Percentiles rank a stretch among this genome's conserved stretches.
These are phyloP conservation scores for Drosophila merina DNA, from an alignment of 2,888 invertebrate species.

Conservation along the genomic window DNA sequence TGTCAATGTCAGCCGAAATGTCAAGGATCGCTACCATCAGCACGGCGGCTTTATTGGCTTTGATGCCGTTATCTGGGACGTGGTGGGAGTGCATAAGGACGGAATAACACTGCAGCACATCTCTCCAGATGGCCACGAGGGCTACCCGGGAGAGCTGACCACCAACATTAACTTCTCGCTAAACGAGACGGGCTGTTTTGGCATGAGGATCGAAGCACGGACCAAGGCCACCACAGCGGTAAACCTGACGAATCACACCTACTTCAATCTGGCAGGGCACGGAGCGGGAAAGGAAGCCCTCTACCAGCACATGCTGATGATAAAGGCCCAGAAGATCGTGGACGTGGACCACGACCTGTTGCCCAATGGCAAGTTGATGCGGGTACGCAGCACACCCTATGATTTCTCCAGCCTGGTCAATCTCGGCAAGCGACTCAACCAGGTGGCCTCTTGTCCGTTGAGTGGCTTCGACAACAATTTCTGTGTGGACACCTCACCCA, in stretches of 20 bases:
- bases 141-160: constrained; percentile 93
- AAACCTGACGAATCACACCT: constrained; percentile 94
- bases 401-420: constrained; percentile 89
- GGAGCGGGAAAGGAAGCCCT: constrained; percentile 85
- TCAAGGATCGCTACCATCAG: constrained; percentile 87
- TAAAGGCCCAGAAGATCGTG: constrained; percentile 91
- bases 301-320: constrained; percentile 88
- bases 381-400: constrained; percentile 89
- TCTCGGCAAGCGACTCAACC: constrained; percentile 87
- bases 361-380: constrained; percentile 89
- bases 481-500: constrained; percentile 58
- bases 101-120: constrained; percentile 89
- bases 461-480: constrained; percentile 65
- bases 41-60: constrained; percentile 95
- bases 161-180: constrained; percentile 89
- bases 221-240: constrained; percentile 92
- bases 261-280: constrained; percentile 96
- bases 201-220: constrained; percentile 90
- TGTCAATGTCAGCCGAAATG: constrained; percentile 89
- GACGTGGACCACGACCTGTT: constrained; percentile 88
- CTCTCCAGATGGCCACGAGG: constrained; percentile 92
- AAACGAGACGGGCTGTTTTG: constrained; percentile 89
- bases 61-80: constrained; percentile 90
- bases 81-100: constrained; percentile 71
- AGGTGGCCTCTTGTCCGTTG: constrained; percentile 86